A percentile compares a stretch with the other conserved stretches of the same genome.
These are phyloP conservation scores for Parasteatoda lunata DNA, from an alignment of 2,888 invertebrate genomes.

Conservation along the genomic window DNA sequence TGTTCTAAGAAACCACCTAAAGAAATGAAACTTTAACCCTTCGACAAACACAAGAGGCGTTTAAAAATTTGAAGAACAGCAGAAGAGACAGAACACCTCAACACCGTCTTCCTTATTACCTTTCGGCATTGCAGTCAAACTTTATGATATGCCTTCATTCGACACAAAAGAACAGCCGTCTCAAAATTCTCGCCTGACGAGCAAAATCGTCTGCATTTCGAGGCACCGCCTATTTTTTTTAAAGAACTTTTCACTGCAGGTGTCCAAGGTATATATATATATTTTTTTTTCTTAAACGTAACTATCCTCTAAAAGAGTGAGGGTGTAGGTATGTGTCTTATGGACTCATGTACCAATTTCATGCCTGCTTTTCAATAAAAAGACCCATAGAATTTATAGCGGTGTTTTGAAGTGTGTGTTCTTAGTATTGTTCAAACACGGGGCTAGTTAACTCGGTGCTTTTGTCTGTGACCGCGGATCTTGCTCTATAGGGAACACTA, in stretches of 20 bases:
- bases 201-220: conserved; percentile 44
- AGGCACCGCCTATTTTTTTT: conserved; percentile 29
- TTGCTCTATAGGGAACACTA: neutral
- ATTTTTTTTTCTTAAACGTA: neutral
- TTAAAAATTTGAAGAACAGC: neutral
- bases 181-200: conserved; percentile 49
- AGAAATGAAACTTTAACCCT: conserved; percentile 8
- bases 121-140: conserved; percentile 3
- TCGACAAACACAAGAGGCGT: conserved; percentile 15
- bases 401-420: conserved; percentile 34
- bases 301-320: conserved; percentile 4
- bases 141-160: conserved; percentile 28
- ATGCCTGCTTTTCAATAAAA: conserved; percentile 46
- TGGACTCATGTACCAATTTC: conserved; percentile 30
- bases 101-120: conserved; percentile 31
- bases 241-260: conserved; percentile 28
- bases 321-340: conserved; percentile 23
- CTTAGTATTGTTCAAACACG: conserved; percentile 54
- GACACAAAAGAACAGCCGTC: conserved; percentile 30
- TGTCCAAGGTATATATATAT: conserved; percentile 2
- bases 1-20: neutral
- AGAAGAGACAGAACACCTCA: neutral
- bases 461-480: conserved; percentile 32
- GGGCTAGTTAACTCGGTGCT: conserved; percentile 10
- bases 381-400: conserved; percentile 35